Evolutionary conservation across 2,888 invertebrate species (phyloP).

Genomic region (Sarcophaga caerulescens): DNA sequence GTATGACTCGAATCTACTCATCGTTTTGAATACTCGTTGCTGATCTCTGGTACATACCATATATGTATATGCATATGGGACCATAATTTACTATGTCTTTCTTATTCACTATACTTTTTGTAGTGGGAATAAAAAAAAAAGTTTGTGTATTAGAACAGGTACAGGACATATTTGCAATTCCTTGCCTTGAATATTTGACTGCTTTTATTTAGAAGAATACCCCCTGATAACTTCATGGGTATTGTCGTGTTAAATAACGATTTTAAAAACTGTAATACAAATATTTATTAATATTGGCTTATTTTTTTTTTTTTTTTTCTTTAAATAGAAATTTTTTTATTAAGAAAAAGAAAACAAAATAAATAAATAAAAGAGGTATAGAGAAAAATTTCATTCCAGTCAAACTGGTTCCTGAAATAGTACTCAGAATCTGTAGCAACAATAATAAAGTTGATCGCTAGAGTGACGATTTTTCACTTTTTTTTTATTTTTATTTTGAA

Average conservation of each 20-base stretch:
- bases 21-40: too few species aligned
- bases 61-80: too few species aligned
- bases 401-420: conserved; percentile 42
- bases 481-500: conserved; percentile 12
- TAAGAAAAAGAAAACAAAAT: conserved; percentile 13
- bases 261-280: too few species aligned
- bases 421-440: conserved; percentile 39
- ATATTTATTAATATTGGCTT: too few species aligned
- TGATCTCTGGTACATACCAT: too few species aligned
- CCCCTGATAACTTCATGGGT: not conserved
- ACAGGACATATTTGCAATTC: not conserved
- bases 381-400: conserved; percentile 23
- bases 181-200: too few species aligned
- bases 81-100: not conserved
- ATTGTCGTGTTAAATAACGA: not conserved
- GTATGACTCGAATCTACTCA: too few species aligned
- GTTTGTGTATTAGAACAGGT: conserved; percentile 7
- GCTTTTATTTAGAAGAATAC: not conserved
- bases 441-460: not conserved
- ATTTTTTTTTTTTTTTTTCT: too few species aligned
- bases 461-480: conserved; percentile 1
- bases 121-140: not conserved
- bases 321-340: not conserved
- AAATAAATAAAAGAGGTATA: not conserved
- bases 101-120: not conserved